Conservation (phyloP, 2,888 invertebrate species). For the Lithophane semibrunnea region DNA sequence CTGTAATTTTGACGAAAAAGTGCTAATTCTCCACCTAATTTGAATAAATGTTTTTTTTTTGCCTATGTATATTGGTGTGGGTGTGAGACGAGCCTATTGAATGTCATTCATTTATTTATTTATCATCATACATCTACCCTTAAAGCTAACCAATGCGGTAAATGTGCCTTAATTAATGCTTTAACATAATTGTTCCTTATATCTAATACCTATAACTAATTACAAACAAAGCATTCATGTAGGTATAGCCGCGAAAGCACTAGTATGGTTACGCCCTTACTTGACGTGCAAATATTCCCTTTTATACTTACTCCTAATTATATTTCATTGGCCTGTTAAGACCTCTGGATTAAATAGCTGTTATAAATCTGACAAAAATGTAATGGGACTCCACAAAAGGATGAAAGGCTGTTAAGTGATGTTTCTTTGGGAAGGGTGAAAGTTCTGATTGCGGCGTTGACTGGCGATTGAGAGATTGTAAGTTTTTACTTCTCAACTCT, state of each 20-base stretch:
- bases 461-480: slow-evolving; percentile 39
- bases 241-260: background rate
- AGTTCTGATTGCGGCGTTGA: slow-evolving; percentile 37
- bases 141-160: too few species aligned
- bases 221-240: background rate
- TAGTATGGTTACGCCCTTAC: slow-evolving; percentile 15
- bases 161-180: too few species aligned
- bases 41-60: too few species aligned
- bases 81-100: background rate
- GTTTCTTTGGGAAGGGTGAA: slow-evolving; percentile 24
- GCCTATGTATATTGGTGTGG: background rate
- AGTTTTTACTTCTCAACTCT: slow-evolving; percentile 13
- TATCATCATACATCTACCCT: too few species aligned
- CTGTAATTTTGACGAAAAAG: too few species aligned
- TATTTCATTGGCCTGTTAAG: slow-evolving; percentile 61
- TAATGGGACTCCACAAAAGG: slow-evolving; percentile 39
- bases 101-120: too few species aligned
- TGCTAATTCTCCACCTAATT: too few species aligned
- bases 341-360: slow-evolving; percentile 49
- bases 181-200: too few species aligned
- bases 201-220: too few species aligned
- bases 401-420: slow-evolving; percentile 28
- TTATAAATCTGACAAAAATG: slow-evolving; percentile 56
- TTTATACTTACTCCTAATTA: slow-evolving; percentile 55
- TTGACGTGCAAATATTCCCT: slow-evolving; percentile 54